Base-by-base conservation (phyloP, 2,113 vertebrate genomes). In the Eudorcas thomsonii region DNA sequence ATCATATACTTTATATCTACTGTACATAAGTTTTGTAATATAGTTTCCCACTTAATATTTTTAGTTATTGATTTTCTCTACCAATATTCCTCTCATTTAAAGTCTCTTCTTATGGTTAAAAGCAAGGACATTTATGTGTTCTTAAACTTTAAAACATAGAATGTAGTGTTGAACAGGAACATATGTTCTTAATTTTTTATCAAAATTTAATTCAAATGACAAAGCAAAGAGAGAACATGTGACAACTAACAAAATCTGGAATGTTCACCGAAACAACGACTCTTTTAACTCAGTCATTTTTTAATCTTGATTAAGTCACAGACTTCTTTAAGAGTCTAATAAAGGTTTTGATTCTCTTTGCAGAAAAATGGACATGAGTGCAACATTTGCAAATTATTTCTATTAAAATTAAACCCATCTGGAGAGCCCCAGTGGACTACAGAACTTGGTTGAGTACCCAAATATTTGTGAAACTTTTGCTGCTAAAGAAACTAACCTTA, bases 121-220 rank as follows among this genome's bases (percentile, higher is more conserved):
- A 94, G 84, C 93, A 80, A 93, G 21, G 92, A 64, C 21, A 91
- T 57, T 89, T 14, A 80, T 80, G 14, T 82, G 59, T 95, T 91
- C 95, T 91, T 71, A 92, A 96, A 95, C 74, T 64, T 82, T 30
- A 33, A 90, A 95, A 91, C 45, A 80, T 3, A 33, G 57, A 85
- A 91, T 57, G 9, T 2, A 84, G 52, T 36, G 23, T 91, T 95
- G 30, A 82, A 87, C 52, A 90, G 48, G 88, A 98, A 92, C 45
- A 64, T 59, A 86, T 39, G 59, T 30, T 88, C 59, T 97, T 59
- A n/a, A 94, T 36, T 95, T 90, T 95, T 89, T 55, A 92, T 97
- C 85, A 43, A 94, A 96, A 83, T 90, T 86, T 94, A 60, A 94
- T 80, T 87, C 84, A 92, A 94, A 94, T 91, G 43, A 96, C 78